Percentiles rank a stretch among this genome's conserved stretches.
These are phyloP conservation scores for Galaxea fascicularis DNA, from an alignment of 92 coral and sea anemone species.

Conservation along the genomic window DNA sequence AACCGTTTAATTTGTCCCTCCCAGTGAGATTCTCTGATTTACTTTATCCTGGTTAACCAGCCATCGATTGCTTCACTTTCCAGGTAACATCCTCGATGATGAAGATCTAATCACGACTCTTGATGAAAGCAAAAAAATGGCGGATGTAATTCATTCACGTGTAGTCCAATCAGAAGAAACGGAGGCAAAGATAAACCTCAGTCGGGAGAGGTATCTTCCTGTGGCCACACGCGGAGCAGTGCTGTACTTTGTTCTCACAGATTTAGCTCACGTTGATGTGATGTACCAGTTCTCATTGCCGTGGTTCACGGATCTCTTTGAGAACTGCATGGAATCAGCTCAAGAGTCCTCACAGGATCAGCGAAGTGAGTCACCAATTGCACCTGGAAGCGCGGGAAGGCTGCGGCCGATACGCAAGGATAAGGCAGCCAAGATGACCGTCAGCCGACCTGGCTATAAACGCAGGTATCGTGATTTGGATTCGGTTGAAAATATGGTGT, in stretches of 20 bases:
- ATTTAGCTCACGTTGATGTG: conserved; percentile 83
- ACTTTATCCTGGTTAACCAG: no score
- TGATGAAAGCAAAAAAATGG: conserved; percentile 95
- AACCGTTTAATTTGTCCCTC: no score
- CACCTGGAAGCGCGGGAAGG: conserved; percentile 94
- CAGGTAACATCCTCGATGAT: conserved; percentile 88
- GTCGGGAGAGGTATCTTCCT: conserved; percentile 87
- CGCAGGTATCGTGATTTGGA: conserved; percentile 37
- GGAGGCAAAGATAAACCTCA: conserved; percentile 73
- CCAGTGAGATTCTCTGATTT: no score
- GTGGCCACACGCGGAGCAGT: conserved; percentile 96
- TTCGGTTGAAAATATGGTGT: no score
- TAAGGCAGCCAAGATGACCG: conserved; percentile 42
- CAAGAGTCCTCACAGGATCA: conserved; percentile 50
- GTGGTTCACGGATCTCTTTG: conserved; percentile 89
- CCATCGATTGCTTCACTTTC: not conserved
- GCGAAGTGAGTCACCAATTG: conserved; percentile 77
- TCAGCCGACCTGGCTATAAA: conserved; percentile 66
- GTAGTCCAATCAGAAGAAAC: conserved; percentile 90
- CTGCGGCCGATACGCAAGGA: conserved; percentile 75
- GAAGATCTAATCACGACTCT: conserved; percentile 88
- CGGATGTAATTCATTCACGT: conserved; percentile 87
- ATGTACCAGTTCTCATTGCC: conserved; percentile 97
- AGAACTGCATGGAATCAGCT: conserved; percentile 79
- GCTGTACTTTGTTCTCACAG: conserved; percentile 88